phyloP scores from a whole-genome alignment of 1,140 invertebrate species.

The Scylla paramamosain region DNA sequence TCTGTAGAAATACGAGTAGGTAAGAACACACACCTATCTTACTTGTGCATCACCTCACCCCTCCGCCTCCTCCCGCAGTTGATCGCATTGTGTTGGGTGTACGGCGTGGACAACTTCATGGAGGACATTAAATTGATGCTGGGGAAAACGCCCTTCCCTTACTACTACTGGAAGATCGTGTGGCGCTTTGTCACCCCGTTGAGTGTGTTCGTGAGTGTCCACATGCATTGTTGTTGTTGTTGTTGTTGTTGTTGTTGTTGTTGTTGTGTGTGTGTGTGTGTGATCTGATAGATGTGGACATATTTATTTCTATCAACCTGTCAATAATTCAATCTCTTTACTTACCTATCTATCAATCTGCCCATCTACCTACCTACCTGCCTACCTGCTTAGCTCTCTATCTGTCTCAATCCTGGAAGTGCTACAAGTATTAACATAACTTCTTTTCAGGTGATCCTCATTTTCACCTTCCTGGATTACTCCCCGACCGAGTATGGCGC shows the following conservation, averaged over 20 bases:
- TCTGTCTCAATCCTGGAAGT: too few relatives aligned
- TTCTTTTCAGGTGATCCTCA: constrained; percentile 86
- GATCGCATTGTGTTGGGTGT: constrained; percentile 90
- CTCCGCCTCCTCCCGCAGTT: constrained; percentile 85
- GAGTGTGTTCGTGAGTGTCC: constrained; percentile 83
- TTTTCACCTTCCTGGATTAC: constrained; percentile 92
- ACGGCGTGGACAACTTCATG: constrained; percentile 90
- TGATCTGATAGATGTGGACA: too few relatives aligned
- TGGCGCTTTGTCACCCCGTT: constrained; percentile 90
- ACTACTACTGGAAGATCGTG: constrained; percentile 90
- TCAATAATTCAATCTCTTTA: too few relatives aligned
- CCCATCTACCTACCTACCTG: too few relatives aligned
- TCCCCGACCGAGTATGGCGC: constrained; percentile 87
- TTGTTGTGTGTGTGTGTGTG: background rate
- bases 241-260: background rate
- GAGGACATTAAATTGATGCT: constrained; percentile 91
- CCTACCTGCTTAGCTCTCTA: too few relatives aligned
- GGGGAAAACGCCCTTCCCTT: constrained; percentile 85
- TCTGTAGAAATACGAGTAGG: too few relatives aligned
- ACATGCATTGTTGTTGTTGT: background rate
- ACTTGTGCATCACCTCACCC: constrained; percentile 77
- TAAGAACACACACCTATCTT: background rate
- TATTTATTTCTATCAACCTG: too few relatives aligned
- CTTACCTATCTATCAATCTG: too few relatives aligned
- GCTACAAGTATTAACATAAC: too few relatives aligned